A percentile compares a stretch with the other conserved stretches of the same genome.
Evolutionary conservation across 2,113 vertebrate species (phyloP).

Genomic region (Hemichromis elongatus): DNA sequence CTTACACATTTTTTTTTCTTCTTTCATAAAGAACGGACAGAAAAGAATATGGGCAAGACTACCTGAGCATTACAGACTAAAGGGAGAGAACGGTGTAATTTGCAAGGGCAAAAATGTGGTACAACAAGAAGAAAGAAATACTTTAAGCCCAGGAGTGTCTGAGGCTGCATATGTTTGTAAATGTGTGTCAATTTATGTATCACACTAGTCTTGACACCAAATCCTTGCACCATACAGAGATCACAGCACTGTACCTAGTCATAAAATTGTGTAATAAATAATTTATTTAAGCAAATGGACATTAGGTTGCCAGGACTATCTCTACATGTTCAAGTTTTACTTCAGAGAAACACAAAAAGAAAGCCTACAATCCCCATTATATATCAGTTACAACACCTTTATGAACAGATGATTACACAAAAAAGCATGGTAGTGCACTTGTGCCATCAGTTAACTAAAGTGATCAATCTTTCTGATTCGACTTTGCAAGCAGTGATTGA

Average conservation of each 20-base stretch:
- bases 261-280: conserved; percentile 8
- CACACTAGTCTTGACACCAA: neutral
- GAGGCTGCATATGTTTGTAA: neutral
- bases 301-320: neutral
- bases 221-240: neutral
- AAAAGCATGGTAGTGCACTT: neutral
- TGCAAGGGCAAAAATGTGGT: neutral
- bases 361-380: neutral
- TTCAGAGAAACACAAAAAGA: neutral
- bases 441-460: neutral
- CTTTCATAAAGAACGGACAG: neutral
- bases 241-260: conserved; percentile 5
- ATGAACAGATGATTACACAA: neutral
- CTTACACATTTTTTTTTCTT: neutral
- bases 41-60: neutral
- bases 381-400: neutral
- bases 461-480: neutral
- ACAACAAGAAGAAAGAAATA: neutral
- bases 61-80: neutral
- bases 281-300: conserved; percentile 13
- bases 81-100: conserved; percentile 7
- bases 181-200: neutral
- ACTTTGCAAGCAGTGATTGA: neutral
- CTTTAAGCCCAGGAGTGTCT: conserved; percentile 35
- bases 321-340: neutral